phyloP scores from a whole-genome alignment of 2,113 vertebrate genomes.

The Percina caprodes region DNA sequence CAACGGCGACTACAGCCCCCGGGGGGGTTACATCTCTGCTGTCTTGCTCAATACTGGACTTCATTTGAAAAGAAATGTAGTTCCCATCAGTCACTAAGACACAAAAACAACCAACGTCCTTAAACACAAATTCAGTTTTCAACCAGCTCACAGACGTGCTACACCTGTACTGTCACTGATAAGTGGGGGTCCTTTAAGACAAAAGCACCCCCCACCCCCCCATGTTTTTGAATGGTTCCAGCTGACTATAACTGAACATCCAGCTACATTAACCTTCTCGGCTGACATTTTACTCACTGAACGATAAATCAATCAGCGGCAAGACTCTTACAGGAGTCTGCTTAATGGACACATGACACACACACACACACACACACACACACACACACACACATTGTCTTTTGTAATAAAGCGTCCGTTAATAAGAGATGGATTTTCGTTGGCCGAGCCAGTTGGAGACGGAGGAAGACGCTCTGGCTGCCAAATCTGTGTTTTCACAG shows the following conservation, averaged over 20 bases:
- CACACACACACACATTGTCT: neutral
- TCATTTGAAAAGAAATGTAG: too few species aligned
- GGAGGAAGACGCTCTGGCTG: conserved; percentile 66
- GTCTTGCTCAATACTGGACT: too few species aligned
- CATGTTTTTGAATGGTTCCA: neutral
- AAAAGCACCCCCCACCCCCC: too few species aligned
- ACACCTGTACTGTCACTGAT: too few species aligned
- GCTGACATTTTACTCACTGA: conserved; percentile 25
- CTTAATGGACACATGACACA: conserved; percentile 3
- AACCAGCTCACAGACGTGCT: too few species aligned
- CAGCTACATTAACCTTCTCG: neutral
- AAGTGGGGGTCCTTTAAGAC: too few species aligned
- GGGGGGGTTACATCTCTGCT: too few species aligned
- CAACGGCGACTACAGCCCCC: too few species aligned
- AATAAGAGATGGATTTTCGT: conserved; percentile 60
- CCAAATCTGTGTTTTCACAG: conserved; percentile 77
- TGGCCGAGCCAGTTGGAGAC: conserved; percentile 46
- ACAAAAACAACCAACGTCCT: too few species aligned
- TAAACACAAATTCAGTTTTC: too few species aligned
- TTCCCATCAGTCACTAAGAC: too few species aligned
- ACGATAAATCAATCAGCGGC: conserved; percentile 23
- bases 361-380: conserved; percentile 1
- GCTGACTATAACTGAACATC: conserved; percentile 1
- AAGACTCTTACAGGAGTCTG: neutral
- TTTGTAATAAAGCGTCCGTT: conserved; percentile 62